These are phyloP conservation scores for Pontoporia blainvillei DNA, from an alignment of 2,113 vertebrate genomes.

Conservation along the genomic window DNA sequence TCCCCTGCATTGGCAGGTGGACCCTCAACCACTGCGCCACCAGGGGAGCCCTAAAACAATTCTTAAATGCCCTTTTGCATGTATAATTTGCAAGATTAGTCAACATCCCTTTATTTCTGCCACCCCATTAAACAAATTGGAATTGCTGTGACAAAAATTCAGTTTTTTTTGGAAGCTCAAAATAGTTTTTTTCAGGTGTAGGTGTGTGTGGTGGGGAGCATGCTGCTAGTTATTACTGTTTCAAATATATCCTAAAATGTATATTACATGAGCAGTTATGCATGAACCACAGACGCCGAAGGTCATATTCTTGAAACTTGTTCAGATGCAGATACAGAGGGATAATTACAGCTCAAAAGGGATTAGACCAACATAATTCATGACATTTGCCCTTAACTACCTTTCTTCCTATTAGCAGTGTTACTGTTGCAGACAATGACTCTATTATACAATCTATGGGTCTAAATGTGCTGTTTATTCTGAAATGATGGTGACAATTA, in stretches of 20 bases:
- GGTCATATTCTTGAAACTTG: not conserved
- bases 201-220: not conserved
- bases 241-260: not conserved
- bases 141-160: not conserved
- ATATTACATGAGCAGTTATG: not conserved
- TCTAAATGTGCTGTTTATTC: not conserved
- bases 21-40: too few relatives aligned
- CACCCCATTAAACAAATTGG: not conserved
- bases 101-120: not conserved
- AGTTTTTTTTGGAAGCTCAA: not conserved
- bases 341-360: not conserved
- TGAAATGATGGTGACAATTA: not conserved
- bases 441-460: not conserved
- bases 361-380: not conserved
- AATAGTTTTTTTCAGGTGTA: not conserved
- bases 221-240: not conserved
- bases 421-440: not conserved
- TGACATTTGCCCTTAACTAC: not conserved
- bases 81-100: not conserved
- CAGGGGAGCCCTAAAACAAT: not conserved
- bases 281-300: not conserved
- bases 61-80: not conserved
- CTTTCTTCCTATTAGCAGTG: not conserved
- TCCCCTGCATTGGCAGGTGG: too few relatives aligned
- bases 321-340: slow-evolving; percentile 2